Evolutionary conservation across 2,888 invertebrate species (phyloP).

Genomic region (Chrysolina oricalcia): DNA sequence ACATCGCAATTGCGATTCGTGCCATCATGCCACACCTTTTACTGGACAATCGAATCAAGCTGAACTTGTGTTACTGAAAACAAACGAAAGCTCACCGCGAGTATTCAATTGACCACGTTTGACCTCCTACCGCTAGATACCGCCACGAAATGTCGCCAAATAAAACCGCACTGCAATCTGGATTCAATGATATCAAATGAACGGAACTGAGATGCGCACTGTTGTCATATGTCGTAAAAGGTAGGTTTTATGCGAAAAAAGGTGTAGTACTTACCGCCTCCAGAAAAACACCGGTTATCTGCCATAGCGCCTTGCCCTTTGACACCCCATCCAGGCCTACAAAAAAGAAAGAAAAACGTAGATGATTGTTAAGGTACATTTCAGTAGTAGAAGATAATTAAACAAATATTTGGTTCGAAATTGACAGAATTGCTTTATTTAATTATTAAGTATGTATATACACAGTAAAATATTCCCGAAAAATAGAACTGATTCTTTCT

Average conservation of each 20-base stretch:
- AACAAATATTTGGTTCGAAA: too few relatives aligned
- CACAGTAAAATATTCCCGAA: too few relatives aligned
- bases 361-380: too few relatives aligned
- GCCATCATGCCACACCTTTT: slow-evolving; percentile 45
- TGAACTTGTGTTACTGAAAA: slow-evolving; percentile 41
- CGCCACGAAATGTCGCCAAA: slow-evolving; percentile 50
- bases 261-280: slow-evolving; percentile 77
- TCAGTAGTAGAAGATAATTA: too few relatives aligned
- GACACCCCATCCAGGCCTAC: slow-evolving; percentile 77
- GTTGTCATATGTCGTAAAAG: slow-evolving; percentile 21
- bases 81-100: slow-evolving; percentile 41
- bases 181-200: slow-evolving; percentile 21
- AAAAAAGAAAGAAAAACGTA: slow-evolving; percentile 57
- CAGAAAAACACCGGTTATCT: slow-evolving; percentile 87
- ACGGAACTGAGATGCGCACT: background rate
- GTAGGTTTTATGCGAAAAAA: background rate
- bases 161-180: slow-evolving; percentile 13
- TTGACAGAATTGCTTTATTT: too few relatives aligned
- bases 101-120: slow-evolving; percentile 49
- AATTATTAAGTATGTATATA: too few relatives aligned
- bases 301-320: slow-evolving; percentile 82
- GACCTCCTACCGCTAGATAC: slow-evolving; percentile 57
- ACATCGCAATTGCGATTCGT: slow-evolving; percentile 6
- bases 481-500: too few relatives aligned
- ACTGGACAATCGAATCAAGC: slow-evolving; percentile 41